These are phyloP conservation scores for Drosophila maculinotata DNA, from an alignment of 2,888 invertebrate genomes.

Conservation along the genomic window DNA sequence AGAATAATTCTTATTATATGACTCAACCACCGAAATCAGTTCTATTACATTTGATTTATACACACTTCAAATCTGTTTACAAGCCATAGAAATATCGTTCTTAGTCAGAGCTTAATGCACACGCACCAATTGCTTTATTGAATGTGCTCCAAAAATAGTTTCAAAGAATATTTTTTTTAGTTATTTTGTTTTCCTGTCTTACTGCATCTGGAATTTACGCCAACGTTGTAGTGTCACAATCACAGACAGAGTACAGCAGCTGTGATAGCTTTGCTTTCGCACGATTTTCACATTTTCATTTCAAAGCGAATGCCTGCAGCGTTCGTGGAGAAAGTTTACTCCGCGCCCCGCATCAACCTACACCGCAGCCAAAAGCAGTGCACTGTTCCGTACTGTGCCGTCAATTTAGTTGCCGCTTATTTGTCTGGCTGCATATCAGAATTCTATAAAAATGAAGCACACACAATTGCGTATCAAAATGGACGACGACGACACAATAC, in stretches of 20 bases:
- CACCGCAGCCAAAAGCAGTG: background rate
- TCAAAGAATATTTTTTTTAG: constrained; percentile 14
- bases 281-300: constrained; percentile 58
- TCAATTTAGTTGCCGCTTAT: constrained; percentile 15
- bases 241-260: constrained; percentile 7
- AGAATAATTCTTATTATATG: background rate
- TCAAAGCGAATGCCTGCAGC: constrained; percentile 65
- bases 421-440: constrained; percentile 22
- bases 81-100: no score
- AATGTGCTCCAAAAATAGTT: constrained; percentile 23
- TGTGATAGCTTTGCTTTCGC: constrained; percentile 8
- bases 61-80: background rate
- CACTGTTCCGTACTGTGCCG: background rate
- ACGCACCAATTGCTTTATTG: constrained; percentile 24
- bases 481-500: constrained; percentile 11
- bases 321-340: background rate
- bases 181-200: background rate
- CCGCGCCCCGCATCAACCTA: no score
- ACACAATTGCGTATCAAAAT: constrained; percentile 37
- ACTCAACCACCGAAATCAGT: background rate
- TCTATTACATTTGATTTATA: background rate
- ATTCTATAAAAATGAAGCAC: constrained; percentile 22
- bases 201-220: constrained; percentile 1
- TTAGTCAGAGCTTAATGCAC: constrained; percentile 5
- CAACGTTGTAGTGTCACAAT: constrained; percentile 2